phyloP scores from a whole-genome alignment of 2,113 vertebrate genomes.

The Prunella fulvescens region DNA sequence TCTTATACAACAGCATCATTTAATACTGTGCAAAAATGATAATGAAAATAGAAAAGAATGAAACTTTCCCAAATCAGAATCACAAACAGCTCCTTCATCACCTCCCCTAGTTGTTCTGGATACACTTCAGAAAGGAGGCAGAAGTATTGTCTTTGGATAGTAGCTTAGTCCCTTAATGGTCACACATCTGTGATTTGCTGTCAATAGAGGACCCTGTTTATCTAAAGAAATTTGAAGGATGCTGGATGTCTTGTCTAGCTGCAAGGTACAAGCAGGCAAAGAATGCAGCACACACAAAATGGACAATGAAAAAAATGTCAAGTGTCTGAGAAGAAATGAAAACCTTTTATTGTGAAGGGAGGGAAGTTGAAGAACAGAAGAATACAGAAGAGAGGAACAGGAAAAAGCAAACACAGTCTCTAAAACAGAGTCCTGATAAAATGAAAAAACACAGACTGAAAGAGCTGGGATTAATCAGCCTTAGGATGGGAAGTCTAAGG shows the following conservation, averaged over 20 bases:
- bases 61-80: background rate
- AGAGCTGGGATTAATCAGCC: background rate
- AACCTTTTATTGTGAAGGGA: background rate
- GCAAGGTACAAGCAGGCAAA: background rate
- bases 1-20: constrained; percentile 5
- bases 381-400: background rate
- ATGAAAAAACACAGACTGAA: background rate
- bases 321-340: background rate
- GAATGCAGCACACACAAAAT: background rate
- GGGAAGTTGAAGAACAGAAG: background rate
- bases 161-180: background rate
- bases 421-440: background rate
- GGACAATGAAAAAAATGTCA: background rate
- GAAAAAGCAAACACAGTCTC: background rate
- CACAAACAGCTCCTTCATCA: background rate
- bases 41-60: background rate
- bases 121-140: background rate
- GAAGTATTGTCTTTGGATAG: background rate
- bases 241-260: background rate
- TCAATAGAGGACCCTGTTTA: background rate
- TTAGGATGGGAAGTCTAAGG: background rate
- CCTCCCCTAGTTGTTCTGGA: background rate
- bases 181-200: background rate
- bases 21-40: background rate
- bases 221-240: background rate